phyloP scores from a whole-genome alignment of 1,140 invertebrate genomes.

The Trissolcus basalis region DNA sequence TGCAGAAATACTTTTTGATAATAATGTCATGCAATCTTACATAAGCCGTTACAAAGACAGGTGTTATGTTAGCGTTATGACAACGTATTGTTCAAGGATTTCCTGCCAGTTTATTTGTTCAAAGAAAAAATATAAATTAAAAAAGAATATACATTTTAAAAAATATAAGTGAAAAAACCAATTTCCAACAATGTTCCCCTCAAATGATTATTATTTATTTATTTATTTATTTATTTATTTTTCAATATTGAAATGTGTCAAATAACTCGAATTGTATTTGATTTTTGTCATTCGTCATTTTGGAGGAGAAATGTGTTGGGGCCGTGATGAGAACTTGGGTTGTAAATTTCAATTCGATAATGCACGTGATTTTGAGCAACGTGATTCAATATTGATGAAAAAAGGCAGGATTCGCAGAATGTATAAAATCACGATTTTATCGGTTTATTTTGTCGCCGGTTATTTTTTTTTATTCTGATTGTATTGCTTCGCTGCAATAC shows the following conservation, averaged over 20 bases:
- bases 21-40: constrained; percentile 22
- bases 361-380: constrained; percentile 14
- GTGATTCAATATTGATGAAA: constrained; percentile 24
- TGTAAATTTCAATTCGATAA: constrained; percentile 12
- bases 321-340: background rate
- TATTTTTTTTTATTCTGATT: constrained; percentile 42
- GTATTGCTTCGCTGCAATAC: constrained; percentile 46
- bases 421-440: constrained; percentile 49
- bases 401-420: constrained; percentile 17
- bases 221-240: too few species aligned
- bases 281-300: too few species aligned
- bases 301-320: too few species aligned
- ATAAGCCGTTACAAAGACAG: constrained; percentile 31
- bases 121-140: background rate
- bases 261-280: too few species aligned
- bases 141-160: too few species aligned
- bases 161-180: too few species aligned
- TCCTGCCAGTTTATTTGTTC: background rate
- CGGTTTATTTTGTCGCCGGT: constrained; percentile 42
- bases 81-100: constrained; percentile 27
- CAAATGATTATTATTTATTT: too few species aligned
- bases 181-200: too few species aligned
- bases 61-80: constrained; percentile 32
- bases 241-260: too few species aligned
- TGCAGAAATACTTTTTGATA: constrained; percentile 28